Base-by-base conservation (phyloP, 2,888 invertebrate genomes). In the Tetrapedia diversipes region DNA sequence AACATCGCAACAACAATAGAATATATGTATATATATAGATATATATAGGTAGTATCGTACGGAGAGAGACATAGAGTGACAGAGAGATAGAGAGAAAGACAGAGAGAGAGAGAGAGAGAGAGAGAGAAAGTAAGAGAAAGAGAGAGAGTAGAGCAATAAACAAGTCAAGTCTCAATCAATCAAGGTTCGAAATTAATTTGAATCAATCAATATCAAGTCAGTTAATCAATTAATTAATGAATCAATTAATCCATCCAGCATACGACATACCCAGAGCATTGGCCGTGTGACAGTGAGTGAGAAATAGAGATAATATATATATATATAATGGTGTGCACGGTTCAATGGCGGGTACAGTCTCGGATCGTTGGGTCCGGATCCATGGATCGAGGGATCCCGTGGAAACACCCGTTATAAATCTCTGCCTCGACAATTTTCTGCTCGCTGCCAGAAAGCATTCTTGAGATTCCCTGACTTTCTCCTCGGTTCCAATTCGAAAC, bases 191-290 rank as follows among this genome's bases (percentile, higher is more conserved):
- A n/a, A n/a, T n/a, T n/a, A n/a, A n/a, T n/a, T n/a, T n/a, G n/a
- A n/a, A n/a, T 56, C 45, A 57, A 47, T 59, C 4, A 67, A 66
- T 45, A 47, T 59, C 4, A 67, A 66, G 34, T 88, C 84, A 88
- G 90, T 90, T 89, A 80, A 73, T 86, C 77, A 81, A 85, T 86
- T 66, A 87, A 85, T 86, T 65, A 86, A 87, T 86, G 86, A 86
- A 83, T 80, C 84, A 82, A 87, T 85, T 86, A 87, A 88, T 90
- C 85, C 89, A 91, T 91, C 91, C 90, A 91, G 91, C 91, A 91
- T 91, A 91, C 91, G 90, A 91, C 90, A 91, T 91, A 91, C 89
- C 90, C 90, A 91, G 90, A 91, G 90, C 91, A 91, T 91, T 90
- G 87, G 89, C 89, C 87, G 90, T 91, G 90, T 90, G 88, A 86